Conservation (phyloP, 2,888 invertebrate species). For the Ctena decussata region DNA sequence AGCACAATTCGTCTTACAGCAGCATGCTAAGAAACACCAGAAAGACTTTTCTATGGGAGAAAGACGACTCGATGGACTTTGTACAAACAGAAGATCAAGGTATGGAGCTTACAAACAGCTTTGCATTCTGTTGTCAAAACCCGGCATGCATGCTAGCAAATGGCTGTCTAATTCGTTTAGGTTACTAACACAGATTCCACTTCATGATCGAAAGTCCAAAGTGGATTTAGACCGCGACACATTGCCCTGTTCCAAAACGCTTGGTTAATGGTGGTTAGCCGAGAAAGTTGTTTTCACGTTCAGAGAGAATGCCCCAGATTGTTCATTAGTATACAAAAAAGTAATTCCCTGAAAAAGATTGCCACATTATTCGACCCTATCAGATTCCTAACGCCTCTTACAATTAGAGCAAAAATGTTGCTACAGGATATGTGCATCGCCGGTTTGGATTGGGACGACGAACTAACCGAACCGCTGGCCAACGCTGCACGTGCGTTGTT, state of each 20-base stretch:
- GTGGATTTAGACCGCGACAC: not conserved
- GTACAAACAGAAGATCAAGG: no score
- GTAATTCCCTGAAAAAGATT: not conserved
- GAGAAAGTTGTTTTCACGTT: not conserved
- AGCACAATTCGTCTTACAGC: no score
- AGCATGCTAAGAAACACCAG: no score
- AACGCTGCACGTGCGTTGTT: not conserved
- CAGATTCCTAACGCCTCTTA: not conserved
- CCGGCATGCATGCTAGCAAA: not conserved
- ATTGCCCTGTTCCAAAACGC: not conserved
- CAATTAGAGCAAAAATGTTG: not conserved
- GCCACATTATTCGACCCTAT: not conserved
- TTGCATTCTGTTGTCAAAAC: not conserved
- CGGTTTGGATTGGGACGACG: not conserved
- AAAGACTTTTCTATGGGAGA: no score
- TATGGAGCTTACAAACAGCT: not conserved
- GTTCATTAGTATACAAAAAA: not conserved
- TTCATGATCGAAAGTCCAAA: not conserved
- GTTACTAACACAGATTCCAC: not conserved
- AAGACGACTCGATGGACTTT: no score
- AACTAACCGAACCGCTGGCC: not conserved
- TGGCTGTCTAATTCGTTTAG: not conserved
- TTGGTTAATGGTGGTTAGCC: not conserved
- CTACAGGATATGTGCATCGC: no score
- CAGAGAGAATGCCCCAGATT: not conserved